Percentiles rank a stretch among this genome's conserved stretches.
phyloP scores from a whole-genome alignment of 2,888 invertebrate genomes.

The Rapana venosa region DNA sequence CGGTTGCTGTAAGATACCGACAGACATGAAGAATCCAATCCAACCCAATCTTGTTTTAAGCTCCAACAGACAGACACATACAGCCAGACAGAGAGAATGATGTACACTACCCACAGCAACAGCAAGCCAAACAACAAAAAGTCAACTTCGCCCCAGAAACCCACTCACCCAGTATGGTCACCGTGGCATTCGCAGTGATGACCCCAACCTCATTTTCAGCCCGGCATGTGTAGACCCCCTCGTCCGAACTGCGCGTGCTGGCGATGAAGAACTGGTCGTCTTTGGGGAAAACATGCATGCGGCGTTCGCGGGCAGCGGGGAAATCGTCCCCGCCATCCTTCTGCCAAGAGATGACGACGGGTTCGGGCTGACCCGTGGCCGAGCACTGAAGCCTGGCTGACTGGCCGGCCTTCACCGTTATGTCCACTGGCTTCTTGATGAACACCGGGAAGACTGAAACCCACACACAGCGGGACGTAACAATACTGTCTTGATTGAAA shows the following conservation, averaged over 20 bases:
- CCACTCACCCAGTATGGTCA: constrained; percentile 84
- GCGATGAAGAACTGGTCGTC: constrained; percentile 95
- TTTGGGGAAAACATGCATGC: constrained; percentile 94
- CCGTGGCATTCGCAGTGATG: constrained; percentile 90
- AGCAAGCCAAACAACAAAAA: no score
- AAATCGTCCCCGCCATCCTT: constrained; percentile 83
- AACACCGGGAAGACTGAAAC: constrained; percentile 89
- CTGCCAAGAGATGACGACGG: constrained; percentile 79
- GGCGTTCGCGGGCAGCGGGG: constrained; percentile 93
- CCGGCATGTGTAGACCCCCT: constrained; percentile 95
- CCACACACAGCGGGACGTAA: background rate
- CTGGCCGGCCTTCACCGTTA: constrained; percentile 90
- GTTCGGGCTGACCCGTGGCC: constrained; percentile 91
- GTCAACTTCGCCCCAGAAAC: background rate
- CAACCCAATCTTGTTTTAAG: background rate
- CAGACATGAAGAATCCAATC: background rate
- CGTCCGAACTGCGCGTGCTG: constrained; percentile 92
- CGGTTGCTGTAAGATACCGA: background rate
- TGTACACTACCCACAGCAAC: no score
- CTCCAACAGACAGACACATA: no score
- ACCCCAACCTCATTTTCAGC: constrained; percentile 93
- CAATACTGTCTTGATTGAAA: background rate
- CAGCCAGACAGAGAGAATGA: no score
- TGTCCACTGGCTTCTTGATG: constrained; percentile 89
- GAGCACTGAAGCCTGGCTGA: constrained; percentile 94